Conservation (phyloP, 2,888 invertebrate species). For the Phyllotreta striolata region DNA sequence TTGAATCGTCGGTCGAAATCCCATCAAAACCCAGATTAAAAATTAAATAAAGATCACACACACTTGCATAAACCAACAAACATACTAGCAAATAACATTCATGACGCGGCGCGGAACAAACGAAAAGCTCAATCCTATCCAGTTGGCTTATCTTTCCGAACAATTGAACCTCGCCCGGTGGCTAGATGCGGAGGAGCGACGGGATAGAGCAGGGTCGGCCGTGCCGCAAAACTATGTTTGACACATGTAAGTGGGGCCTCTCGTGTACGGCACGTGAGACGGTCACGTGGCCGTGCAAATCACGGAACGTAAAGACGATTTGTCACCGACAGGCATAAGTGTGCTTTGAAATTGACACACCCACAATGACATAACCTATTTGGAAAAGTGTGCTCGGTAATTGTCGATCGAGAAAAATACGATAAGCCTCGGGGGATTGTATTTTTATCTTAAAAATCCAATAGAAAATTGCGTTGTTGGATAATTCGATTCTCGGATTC, state of each 20-base stretch:
- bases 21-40: constrained; percentile 43
- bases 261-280: constrained; percentile 51
- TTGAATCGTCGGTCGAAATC: constrained; percentile 22
- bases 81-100: constrained; percentile 52
- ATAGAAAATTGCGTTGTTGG: too few relatives aligned
- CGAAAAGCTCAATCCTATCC: constrained; percentile 52
- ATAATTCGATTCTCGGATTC: too few relatives aligned
- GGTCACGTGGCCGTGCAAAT: constrained; percentile 52
- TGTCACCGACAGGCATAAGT: constrained; percentile 49
- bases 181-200: constrained; percentile 9
- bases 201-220: constrained; percentile 23
- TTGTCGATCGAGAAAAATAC: constrained; percentile 31
- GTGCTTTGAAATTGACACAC: constrained; percentile 52
- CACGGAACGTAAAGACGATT: constrained; percentile 52
- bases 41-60: constrained; percentile 54
- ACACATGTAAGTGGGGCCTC: constrained; percentile 60
- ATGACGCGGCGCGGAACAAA: constrained; percentile 23
- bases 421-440: constrained; percentile 15
- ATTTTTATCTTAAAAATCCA: too few relatives aligned
- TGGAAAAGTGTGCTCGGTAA: constrained; percentile 24
- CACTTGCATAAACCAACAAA: constrained; percentile 52
- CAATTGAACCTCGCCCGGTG: constrained; percentile 53
- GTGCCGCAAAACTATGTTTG: constrained; percentile 55
- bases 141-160: constrained; percentile 60
- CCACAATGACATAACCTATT: constrained; percentile 44